Conservation (phyloP, 2,888 invertebrate species). For the Pseudanteris insignis region DNA sequence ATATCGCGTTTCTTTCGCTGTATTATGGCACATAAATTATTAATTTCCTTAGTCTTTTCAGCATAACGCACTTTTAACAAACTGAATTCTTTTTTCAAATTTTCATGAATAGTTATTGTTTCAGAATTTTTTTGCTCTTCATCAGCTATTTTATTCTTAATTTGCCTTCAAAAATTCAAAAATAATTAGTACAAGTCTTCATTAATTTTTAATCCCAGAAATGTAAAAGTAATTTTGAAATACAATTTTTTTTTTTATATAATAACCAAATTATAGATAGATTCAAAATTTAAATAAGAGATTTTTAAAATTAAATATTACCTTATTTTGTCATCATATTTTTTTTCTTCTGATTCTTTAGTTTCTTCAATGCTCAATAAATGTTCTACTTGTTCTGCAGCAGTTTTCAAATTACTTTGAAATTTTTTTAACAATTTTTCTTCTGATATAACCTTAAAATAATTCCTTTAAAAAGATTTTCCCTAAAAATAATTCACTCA, state of each 20-base stretch:
- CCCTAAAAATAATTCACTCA: too few relatives aligned
- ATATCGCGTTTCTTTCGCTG: slow-evolving; percentile 60
- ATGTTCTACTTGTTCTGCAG: slow-evolving; percentile 54
- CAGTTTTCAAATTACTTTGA: slow-evolving; percentile 63
- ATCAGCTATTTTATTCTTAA: slow-evolving; percentile 20
- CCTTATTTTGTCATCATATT: slow-evolving; percentile 64
- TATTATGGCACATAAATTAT: slow-evolving; percentile 50
- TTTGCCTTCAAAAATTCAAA: slow-evolving; percentile 3
- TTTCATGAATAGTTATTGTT: slow-evolving; percentile 4
- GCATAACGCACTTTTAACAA: background rate
- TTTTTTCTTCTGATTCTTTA: slow-evolving; percentile 48
- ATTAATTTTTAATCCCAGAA: slow-evolving; percentile 4
- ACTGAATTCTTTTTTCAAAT: slow-evolving; percentile 5
- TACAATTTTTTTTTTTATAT: too few relatives aligned
- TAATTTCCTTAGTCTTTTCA: slow-evolving; percentile 37
- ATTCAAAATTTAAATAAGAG: too few relatives aligned
- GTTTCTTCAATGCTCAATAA: slow-evolving; percentile 46
- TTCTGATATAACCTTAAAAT: slow-evolving; percentile 46
- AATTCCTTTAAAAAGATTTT: background rate
- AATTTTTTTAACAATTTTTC: slow-evolving; percentile 63
- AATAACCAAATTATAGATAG: slow-evolving; percentile 1
- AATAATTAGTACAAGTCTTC: background rate
- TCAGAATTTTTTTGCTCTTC: slow-evolving; percentile 13
- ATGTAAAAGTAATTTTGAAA: background rate
- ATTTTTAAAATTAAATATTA: too few relatives aligned